These are phyloP conservation scores for Acromyrmex heyeri DNA, from an alignment of 1,140 invertebrate species.

Conservation along the genomic window DNA sequence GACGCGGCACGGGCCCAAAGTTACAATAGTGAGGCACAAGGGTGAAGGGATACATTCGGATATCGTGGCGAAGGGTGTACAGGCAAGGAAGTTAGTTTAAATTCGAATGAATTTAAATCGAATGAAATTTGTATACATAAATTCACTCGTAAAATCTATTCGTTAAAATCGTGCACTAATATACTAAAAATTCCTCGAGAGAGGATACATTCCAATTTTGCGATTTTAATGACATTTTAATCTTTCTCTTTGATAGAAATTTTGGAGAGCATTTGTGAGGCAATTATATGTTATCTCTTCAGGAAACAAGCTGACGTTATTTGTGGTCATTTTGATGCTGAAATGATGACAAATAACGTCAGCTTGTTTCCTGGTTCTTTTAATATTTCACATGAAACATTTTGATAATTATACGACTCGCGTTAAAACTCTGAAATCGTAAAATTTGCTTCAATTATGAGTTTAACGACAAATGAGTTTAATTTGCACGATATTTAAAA, in stretches of 20 bases:
- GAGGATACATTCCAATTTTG: background rate
- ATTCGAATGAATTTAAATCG: constrained; percentile 35
- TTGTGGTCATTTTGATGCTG: no score
- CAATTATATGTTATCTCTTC: background rate
- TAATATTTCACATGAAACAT: background rate
- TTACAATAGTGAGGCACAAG: constrained; percentile 45
- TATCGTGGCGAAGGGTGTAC: background rate
- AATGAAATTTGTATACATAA: constrained; percentile 2
- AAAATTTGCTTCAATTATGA: background rate
- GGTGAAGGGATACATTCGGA: constrained; percentile 32
- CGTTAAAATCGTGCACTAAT: background rate
- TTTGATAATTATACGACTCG: background rate
- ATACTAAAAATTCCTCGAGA: background rate
- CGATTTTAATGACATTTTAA: background rate
- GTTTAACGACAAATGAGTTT: background rate
- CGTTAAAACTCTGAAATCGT: background rate
- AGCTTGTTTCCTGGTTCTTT: no score
- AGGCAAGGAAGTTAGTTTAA: constrained; percentile 20
- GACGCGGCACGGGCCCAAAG: constrained; percentile 37
- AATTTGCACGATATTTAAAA: background rate
- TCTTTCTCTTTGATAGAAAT: background rate
- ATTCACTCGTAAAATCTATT: background rate
- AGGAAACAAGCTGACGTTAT: no score
- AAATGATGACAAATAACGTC: no score
- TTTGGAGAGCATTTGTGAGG: background rate